Base-by-base conservation (phyloP, 1,140 invertebrate species). In the Drosophila lacertosa region DNA sequence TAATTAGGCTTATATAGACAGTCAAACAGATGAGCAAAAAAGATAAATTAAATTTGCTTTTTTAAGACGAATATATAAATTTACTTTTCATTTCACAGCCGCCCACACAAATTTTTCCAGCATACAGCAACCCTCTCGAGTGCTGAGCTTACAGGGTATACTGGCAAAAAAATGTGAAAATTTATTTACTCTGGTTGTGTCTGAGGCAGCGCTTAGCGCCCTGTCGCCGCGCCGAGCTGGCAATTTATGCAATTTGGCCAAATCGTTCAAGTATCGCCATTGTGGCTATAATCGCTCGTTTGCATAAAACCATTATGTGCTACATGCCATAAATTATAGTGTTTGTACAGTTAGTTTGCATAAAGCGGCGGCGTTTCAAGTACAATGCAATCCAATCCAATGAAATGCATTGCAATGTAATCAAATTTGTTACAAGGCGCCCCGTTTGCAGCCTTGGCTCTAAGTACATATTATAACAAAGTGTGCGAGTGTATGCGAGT, bases 231-330 rank as follows among this genome's bases (percentile, higher is more conserved):
- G 33, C 51, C 35, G 20, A 26, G 51, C 40, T 58, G 26, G 57
- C 58, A 68, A 76, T 73, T 70, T 66, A 64, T 86, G 77, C 81
- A 84, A 84, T 84, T 84, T 84, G 81, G 80, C 63, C 45, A 64
- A 62, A 71, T 80, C 33, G 73, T 62, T 51, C 20, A 68, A 76
- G 74, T 69, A 81, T 66, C 40, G 64, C 74, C 75, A 86, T 86
- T 84, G 81, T 84, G 76, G 80, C 53, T 79, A 47, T 79, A 86
- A 77, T 62, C 64, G 74, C 69, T 81, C 77, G 82, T 88, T 86
- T 86, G 82, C 82, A 88, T 86, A 88, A 86, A 86, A 71, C 82
- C 78, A 86, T 86, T 86, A 86, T 86, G 74, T 88, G 82, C 74
- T 82, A 88, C 82, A 86, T 88, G 82, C 76, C 66, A 88, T 86